These are phyloP conservation scores for Schizothorax lantsangensis DNA, from an alignment of 2,797 vertebrate species.

Conservation along the genomic window DNA sequence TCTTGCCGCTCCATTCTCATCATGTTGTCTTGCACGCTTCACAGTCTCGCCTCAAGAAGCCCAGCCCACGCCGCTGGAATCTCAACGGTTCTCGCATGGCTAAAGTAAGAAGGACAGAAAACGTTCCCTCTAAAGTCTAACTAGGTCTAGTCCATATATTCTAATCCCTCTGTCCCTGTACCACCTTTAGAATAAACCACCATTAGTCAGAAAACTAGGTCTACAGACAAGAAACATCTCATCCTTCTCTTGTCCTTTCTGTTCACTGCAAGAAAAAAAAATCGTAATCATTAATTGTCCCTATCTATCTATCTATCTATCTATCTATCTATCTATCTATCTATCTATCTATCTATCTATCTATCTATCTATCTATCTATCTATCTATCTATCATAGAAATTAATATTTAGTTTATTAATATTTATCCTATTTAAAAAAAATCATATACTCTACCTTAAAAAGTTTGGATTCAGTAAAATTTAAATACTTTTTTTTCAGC, in stretches of 20 bases:
- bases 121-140: conserved; percentile 48
- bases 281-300: background rate
- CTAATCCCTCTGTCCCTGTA: conserved; percentile 31
- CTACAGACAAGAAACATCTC: background rate
- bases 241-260: background rate
- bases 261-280: background rate
- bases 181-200: conserved; percentile 38
- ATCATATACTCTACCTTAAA: background rate
- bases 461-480: background rate
- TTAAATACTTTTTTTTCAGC: background rate
- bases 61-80: conserved; percentile 75
- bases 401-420: background rate
- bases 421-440: background rate
- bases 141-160: conserved; percentile 43
- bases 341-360: no score
- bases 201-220: conserved; percentile 25
- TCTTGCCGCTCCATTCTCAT: conserved; percentile 61
- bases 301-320: no score
- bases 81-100: conserved; percentile 75
- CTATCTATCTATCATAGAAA: background rate
- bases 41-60: conserved; percentile 80
- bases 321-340: no score
- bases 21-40: conserved; percentile 69
- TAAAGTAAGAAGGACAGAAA: conserved; percentile 76
- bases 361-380: no score